A percentile compares a stretch with the other conserved stretches of the same genome.
Evolutionary conservation across 2,113 vertebrate species (phyloP).

Genomic region (Malaclemys terrapin): DNA sequence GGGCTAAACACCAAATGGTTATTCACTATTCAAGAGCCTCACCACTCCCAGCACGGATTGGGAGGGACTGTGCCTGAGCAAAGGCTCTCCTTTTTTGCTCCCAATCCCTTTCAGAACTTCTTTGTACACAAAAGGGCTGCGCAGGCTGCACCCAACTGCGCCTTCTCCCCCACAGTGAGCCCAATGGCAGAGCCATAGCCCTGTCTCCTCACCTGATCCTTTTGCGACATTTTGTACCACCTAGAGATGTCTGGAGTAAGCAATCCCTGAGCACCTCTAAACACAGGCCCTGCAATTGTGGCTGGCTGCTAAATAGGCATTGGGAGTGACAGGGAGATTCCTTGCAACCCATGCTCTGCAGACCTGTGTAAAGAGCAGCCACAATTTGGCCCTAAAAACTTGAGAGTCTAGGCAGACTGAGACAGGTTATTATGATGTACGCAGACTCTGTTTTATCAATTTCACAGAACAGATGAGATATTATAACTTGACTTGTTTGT

Average conservation of each 20-base stretch:
- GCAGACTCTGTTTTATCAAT: conserved; percentile 30
- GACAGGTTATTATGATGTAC: neutral
- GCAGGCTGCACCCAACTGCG: neutral
- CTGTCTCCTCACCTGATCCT: neutral
- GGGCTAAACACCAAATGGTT: neutral
- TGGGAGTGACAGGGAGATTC: neutral
- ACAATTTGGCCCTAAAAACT: neutral
- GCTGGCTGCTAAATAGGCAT: neutral
- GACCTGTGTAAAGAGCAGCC: neutral
- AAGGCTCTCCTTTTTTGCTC: neutral
- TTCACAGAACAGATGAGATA: conserved; percentile 8
- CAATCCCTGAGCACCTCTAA: neutral
- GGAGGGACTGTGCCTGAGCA: fast-evolving
- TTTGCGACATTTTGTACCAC: neutral
- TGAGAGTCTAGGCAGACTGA: conserved; percentile 8
- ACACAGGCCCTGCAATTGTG: neutral
- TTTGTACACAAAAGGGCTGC: neutral
- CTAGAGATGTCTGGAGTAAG: neutral
- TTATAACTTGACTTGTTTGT: conserved; percentile 54
- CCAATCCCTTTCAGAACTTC: neutral
- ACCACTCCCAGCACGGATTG: neutral
- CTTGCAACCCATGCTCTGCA: neutral
- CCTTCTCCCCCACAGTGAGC: neutral
- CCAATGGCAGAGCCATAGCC: neutral
- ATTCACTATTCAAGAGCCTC: neutral